These are phyloP conservation scores for Spodoptera littoralis DNA, from an alignment of 2,888 invertebrate genomes.

Conservation along the genomic window DNA sequence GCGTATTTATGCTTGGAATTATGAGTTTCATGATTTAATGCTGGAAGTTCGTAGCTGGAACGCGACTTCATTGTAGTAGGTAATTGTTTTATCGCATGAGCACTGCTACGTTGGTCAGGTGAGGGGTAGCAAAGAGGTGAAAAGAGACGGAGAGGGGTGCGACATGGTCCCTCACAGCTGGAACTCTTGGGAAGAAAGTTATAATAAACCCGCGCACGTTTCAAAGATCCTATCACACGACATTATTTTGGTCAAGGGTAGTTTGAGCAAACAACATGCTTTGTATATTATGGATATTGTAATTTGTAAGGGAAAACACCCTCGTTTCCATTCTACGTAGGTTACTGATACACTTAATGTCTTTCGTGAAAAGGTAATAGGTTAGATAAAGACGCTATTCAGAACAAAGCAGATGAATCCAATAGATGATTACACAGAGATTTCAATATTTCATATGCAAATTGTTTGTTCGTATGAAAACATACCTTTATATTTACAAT, in stretches of 20 bases:
- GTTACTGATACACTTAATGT: conserved; percentile 56
- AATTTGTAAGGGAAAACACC: conserved; percentile 67
- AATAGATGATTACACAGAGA: conserved; percentile 10
- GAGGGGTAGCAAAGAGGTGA: conserved; percentile 37
- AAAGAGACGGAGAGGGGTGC: conserved; percentile 44
- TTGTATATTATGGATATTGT: conserved; percentile 68
- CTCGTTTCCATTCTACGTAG: conserved; percentile 60
- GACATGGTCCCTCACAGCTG: conserved; percentile 72
- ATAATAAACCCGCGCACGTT: conserved; percentile 80
- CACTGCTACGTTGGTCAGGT: conserved; percentile 74
- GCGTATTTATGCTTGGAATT: conserved; percentile 37
- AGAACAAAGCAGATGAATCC: conserved; percentile 43
- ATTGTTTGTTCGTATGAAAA: conserved; percentile 25
- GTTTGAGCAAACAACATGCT: conserved; percentile 76
- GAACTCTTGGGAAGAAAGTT: conserved; percentile 78
- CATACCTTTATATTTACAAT: conserved; percentile 52
- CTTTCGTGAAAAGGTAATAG: conserved; percentile 32
- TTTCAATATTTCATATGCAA: conserved; percentile 21
- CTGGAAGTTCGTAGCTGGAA: conserved; percentile 72
- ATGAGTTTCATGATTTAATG: conserved; percentile 65
- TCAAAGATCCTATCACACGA: conserved; percentile 81
- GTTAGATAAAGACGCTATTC: conserved; percentile 18
- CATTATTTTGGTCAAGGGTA: conserved; percentile 86
- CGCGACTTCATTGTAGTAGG: conserved; percentile 82
- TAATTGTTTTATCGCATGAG: conserved; percentile 89